A percentile compares a stretch with the other conserved stretches of the same genome.
phyloP scores from a whole-genome alignment of 2,888 invertebrate genomes.

The Entomobrya multifasciata region DNA sequence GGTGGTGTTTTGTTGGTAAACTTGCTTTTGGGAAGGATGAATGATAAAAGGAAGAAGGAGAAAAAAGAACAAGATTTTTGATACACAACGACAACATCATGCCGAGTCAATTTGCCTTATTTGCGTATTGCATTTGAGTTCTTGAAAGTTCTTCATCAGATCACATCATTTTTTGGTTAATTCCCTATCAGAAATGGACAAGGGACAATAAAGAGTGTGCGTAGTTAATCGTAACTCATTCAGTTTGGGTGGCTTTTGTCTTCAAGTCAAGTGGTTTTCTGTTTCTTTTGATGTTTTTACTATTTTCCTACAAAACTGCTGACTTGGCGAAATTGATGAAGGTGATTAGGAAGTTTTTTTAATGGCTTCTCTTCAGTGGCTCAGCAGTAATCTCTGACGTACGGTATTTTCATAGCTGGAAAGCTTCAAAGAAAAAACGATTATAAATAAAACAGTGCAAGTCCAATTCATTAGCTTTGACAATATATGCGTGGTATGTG shows the following conservation, averaged over 20 bases:
- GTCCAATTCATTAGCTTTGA: conserved; percentile 7
- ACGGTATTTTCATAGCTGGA: conserved; percentile 10
- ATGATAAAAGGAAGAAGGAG: neutral
- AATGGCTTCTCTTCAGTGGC: conserved; percentile 14
- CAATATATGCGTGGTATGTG: neutral
- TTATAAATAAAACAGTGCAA: conserved; percentile 3
- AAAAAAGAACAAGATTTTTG: conserved; percentile 14
- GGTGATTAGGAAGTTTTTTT: conserved; percentile 38
- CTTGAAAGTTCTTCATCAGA: neutral
- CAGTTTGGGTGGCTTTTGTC: conserved; percentile 53
- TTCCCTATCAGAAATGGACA: conserved; percentile 19
- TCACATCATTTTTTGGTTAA: conserved; percentile 15
- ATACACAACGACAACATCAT: conserved; percentile 15
- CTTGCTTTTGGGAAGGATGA: neutral
- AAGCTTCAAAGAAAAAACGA: neutral
- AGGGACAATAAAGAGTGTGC: neutral
- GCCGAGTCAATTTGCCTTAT: conserved; percentile 55
- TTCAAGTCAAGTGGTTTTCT: neutral
- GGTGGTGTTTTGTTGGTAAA: neutral
- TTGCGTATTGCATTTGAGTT: conserved; percentile 41
- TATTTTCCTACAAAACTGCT: too few species aligned
- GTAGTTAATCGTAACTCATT: conserved; percentile 14
- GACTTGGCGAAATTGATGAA: conserved; percentile 9
- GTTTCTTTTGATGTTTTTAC: neutral
- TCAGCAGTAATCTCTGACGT: neutral